Evolutionary conservation across 2,888 invertebrate species (phyloP).

Genomic region (Hyalella azteca): DNA sequence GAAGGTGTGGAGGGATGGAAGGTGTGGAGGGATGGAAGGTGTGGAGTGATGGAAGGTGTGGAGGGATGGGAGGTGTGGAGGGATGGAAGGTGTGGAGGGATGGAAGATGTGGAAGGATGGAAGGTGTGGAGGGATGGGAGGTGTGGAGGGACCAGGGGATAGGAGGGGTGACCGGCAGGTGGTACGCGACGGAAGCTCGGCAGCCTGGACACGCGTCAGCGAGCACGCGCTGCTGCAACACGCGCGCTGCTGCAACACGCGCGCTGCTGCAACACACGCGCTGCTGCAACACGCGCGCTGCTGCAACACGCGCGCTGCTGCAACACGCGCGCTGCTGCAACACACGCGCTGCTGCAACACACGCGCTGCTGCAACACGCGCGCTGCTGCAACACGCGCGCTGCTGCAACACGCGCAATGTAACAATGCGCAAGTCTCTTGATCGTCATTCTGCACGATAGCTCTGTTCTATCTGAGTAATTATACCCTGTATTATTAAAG

Average conservation of each 20-base stretch:
- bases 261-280: neutral
- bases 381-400: neutral
- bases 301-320: neutral
- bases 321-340: neutral
- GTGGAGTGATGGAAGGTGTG: too few species aligned
- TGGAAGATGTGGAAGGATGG: too few species aligned
- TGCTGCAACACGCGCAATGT: neutral
- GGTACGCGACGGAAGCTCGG: neutral
- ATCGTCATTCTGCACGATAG: too few species aligned
- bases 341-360: neutral
- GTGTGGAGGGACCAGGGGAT: neutral
- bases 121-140: too few species aligned
- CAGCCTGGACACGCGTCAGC: conserved; percentile 7
- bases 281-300: neutral
- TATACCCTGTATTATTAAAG: too few species aligned
- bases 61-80: too few species aligned
- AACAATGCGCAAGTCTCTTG: neutral
- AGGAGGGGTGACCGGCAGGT: neutral
- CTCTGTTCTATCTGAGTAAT: too few species aligned
- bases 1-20: too few species aligned
- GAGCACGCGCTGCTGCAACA: neutral
- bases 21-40: too few species aligned
- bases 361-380: neutral
- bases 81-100: too few species aligned
- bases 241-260: neutral